These are phyloP conservation scores for Conomelus anceps DNA, from an alignment of 2,888 invertebrate species.

Conservation along the genomic window DNA sequence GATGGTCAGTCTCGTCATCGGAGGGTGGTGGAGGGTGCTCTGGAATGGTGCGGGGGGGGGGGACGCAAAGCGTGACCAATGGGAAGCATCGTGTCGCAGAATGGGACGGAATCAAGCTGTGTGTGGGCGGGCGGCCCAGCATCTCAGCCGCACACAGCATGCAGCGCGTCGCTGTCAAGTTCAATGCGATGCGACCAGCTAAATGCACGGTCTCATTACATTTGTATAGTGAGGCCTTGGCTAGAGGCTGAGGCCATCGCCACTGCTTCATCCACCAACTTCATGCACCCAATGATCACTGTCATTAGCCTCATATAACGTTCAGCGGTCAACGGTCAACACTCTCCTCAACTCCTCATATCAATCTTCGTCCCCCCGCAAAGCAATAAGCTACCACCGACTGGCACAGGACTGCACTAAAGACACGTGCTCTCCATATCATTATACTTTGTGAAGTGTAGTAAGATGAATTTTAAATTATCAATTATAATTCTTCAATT, in stretches of 20 bases:
- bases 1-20: neutral
- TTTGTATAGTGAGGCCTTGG: neutral
- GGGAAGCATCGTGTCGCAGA: neutral
- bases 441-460: too few species aligned
- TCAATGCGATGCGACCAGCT: neutral
- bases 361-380: neutral
- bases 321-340: neutral
- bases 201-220: neutral
- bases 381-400: neutral
- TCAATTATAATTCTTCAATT: too few species aligned
- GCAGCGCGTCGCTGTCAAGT: neutral
- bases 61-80: neutral
- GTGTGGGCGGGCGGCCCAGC: neutral
- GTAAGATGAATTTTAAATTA: too few species aligned
- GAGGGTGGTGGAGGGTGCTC: neutral
- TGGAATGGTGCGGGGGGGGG: neutral
- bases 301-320: neutral
- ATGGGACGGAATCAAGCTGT: neutral
- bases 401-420: neutral
- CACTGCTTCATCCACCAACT: slow-evolving; percentile 1
- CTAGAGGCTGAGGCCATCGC: neutral
- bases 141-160: neutral
- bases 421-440: neutral
- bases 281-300: neutral
- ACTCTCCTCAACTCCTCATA: too few species aligned